Conservation (phyloP, 2,113 vertebrate genomes). For the Bufo bufo region DNA sequence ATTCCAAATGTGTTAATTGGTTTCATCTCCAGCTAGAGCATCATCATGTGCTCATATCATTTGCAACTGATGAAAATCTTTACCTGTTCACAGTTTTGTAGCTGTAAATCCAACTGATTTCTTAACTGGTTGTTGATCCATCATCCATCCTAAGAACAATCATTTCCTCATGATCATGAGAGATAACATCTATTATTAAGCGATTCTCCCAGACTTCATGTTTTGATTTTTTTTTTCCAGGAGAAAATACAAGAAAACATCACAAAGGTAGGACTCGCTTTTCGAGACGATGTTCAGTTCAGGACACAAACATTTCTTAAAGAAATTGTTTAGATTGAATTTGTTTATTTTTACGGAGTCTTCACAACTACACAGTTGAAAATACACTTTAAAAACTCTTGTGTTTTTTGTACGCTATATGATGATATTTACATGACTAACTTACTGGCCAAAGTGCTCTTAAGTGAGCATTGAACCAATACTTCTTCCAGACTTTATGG, state of each 20-base stretch:
- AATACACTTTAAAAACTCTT: not conserved
- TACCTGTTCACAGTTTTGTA: not conserved
- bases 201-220: slow-evolving; percentile 21
- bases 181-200: slow-evolving; percentile 17
- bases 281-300: not conserved
- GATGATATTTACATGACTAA: too few species aligned
- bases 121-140: not conserved
- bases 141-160: slow-evolving; percentile 10
- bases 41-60: not conserved
- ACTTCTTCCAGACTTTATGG: not conserved
- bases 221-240: slow-evolving; percentile 77
- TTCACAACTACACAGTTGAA: not conserved
- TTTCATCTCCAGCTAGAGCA: not conserved
- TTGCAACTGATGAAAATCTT: not conserved
- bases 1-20: not conserved
- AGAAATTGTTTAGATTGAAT: not conserved
- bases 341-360: not conserved
- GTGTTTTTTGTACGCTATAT: not conserved
- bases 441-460: too few species aligned
- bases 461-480: not conserved
- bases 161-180: slow-evolving; percentile 1
- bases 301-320: not conserved
- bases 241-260: slow-evolving; percentile 99
- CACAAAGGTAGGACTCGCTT: slow-evolving; percentile 91
- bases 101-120: slow-evolving; percentile 4